Evolutionary conservation across 2,888 invertebrate species (phyloP), one percentile per base, ranked within the genome.

Genomic region (Pristionchus exspectatus): DNA sequence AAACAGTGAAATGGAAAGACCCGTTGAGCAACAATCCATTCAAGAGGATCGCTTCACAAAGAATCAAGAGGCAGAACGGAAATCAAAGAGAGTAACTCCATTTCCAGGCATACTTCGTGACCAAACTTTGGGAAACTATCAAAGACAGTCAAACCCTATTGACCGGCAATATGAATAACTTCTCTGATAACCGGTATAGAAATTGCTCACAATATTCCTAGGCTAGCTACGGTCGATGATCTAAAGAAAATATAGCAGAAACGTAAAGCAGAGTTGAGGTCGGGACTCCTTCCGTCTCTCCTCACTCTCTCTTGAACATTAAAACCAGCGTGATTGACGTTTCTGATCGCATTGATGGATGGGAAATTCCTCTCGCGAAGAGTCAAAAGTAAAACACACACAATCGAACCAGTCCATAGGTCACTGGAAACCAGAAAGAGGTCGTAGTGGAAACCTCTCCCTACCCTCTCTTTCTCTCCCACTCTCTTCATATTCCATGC

Each of bases 291-390:
- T 72, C 69, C 18, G 27, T 72, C 74, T 38, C 74, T 74, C 74
- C 0, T 56, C 44, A 24, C 24, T 74, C 74, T 72, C 69, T 27
- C 72, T 74, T 18, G 21, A 38, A 21, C 74, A 74, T 74, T 74
- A 74, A 74, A 74, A 74, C 74, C 38, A 5, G 74, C 21, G 74
- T 74, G 74, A 74, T 74, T 74, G 74, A 74, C 74, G 74, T 74
- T 38, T 18, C 74, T 21, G 74, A 33, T 30, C 21, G 21, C 9
- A 21, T 74, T 74, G 74, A 74, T 74, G 74, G 74, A 74, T 74
- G 74, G 24, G 74, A 24, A 38, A 74, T 74, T 33, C 74, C 16
- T 3, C 24, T 74, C 38, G 7, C 74, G 44, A 3, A 24, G 38
- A 74, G 38, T 74, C 74, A 21, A 74, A 72, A 16, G 1, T 1